Base-by-base conservation (phyloP, 2,113 vertebrate species). In the Paratilapia polleni region DNA sequence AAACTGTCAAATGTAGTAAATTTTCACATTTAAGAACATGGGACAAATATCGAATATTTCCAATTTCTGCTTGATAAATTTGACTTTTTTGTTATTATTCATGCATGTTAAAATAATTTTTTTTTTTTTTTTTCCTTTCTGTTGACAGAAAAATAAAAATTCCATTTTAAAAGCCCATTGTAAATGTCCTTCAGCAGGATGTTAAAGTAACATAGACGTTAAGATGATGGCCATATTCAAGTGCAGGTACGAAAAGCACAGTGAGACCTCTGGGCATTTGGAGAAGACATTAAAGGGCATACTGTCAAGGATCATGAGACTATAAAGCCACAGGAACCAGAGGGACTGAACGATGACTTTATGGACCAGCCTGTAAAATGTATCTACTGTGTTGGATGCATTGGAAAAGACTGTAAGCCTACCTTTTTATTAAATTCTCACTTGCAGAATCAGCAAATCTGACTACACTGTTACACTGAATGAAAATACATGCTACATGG, bases 211-310 rank as follows among this genome's bases (percentile, higher is more conserved):
- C 43, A 49, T 49, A 31, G 68, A 31, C 1, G 6, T 73, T 54
- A 34, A 73, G 47, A 28, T 52, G 31, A 47, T 31, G 26, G 68
- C 47, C 11, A 54, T 73, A 54, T 54, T 73, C 68, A 73, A n/a
- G 11, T 43, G 8, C 17, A 81, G 73, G 9, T 66, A 60, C 36
- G 47, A 54, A 17, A 36, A 34, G 54, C 62, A 52, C 47, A 54
- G 54, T 8, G 24, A 57, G 31, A 68, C 52, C 14, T 75, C 63
- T 83, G 80, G 63, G 57, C 76, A 63, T 85, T 86, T 87, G 82
- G 73, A 85, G 80, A 90, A 87, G 12, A 80, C 78, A 87, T 89
- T 89, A 89, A 80, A 11, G 13, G 43, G 36, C 66, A 58, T 41
- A 11, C 52, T 22, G 47, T 86, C 80, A 34, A 41, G 63, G 22